These are phyloP conservation scores for Cryptotermes secundus DNA, from an alignment of 1,140 invertebrate species.

Conservation along the genomic window DNA sequence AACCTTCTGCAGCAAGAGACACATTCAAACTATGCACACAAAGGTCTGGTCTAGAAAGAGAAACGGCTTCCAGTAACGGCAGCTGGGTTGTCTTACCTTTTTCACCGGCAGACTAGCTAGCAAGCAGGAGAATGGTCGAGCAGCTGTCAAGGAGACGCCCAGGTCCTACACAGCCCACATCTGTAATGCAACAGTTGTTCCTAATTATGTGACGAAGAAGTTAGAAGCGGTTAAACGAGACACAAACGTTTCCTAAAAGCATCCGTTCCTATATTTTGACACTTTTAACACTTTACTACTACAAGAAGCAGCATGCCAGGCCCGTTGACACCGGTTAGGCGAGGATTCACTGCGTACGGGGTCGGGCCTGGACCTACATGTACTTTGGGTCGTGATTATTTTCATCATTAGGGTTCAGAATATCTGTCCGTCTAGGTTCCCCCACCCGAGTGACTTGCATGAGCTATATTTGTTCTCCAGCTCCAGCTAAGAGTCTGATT, in stretches of 20 bases:
- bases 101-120: neutral
- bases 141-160: neutral
- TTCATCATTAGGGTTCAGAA: neutral
- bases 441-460: neutral
- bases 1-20: neutral
- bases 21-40: slow-evolving; percentile 19
- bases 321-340: too few species aligned
- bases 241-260: too few species aligned
- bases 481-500: neutral
- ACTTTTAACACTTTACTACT: too few species aligned
- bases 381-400: neutral
- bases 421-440: neutral
- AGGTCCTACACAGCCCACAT: neutral
- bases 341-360: too few species aligned
- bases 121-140: neutral
- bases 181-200: neutral
- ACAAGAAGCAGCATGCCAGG: too few species aligned
- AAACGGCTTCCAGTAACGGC: neutral
- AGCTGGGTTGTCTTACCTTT: neutral
- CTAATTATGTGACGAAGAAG: neutral
- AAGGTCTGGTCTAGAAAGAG: neutral
- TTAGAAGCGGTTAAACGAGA: neutral
- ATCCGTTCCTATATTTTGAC: too few species aligned
- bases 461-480: slow-evolving; percentile 15
- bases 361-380: too few species aligned